Evolutionary conservation across 2,113 vertebrate genomes (phyloP).

Genomic region (Eonycteris spelaea): DNA sequence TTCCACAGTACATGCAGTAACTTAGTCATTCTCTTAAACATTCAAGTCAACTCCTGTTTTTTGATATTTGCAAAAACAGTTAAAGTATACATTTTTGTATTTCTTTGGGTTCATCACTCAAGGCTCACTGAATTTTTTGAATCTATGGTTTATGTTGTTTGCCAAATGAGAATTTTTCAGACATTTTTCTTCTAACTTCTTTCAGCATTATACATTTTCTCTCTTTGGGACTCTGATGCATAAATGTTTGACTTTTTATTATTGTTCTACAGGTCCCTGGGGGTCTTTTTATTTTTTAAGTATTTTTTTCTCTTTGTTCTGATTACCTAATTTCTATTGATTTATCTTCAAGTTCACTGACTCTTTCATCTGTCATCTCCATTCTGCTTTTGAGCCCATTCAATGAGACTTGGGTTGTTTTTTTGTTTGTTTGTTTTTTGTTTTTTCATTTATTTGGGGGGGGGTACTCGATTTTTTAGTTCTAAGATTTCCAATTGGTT

Average conservation of each 20-base stretch:
- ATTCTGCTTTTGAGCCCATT: background rate
- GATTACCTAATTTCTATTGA: background rate
- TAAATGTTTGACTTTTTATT: background rate
- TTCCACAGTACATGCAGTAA: background rate
- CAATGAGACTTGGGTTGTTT: background rate
- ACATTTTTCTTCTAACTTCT: background rate
- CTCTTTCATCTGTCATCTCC: background rate
- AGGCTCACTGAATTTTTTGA: background rate
- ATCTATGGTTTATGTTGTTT: background rate
- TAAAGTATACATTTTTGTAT: background rate
- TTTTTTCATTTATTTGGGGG: background rate
- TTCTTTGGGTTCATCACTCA: background rate
- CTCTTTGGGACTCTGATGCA: background rate
- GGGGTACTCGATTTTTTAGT: background rate
- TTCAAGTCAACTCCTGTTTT: background rate
- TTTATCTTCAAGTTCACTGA: background rate
- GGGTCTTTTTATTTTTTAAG: background rate
- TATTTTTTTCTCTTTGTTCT: background rate
- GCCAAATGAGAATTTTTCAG: background rate
- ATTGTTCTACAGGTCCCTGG: background rate
- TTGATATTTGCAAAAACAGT: background rate
- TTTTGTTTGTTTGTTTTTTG: background rate
- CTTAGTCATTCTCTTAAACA: background rate
- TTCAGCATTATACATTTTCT: background rate
- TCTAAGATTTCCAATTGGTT: background rate